A percentile compares a stretch with the other conserved stretches of the same genome.
These are phyloP conservation scores for Talpa occidentalis DNA, from an alignment of 2,113 vertebrate species.

Conservation along the genomic window DNA sequence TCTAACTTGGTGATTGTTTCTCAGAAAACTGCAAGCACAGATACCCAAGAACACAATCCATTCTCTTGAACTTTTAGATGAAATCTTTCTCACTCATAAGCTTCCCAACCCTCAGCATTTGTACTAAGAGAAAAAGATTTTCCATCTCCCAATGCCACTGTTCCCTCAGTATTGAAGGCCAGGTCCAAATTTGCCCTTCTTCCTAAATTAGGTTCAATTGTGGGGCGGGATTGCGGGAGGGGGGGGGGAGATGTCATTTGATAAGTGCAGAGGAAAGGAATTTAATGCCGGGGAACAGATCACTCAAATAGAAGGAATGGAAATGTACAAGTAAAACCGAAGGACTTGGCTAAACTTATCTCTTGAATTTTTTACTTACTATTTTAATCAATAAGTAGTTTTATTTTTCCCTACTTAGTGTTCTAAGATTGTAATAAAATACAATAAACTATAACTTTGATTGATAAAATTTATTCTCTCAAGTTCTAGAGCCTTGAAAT, in stretches of 20 bases:
- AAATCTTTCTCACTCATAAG: not conserved
- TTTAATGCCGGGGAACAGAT: not conserved
- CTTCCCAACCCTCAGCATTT: not conserved
- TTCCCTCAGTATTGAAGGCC: not conserved
- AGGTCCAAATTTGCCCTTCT: not conserved
- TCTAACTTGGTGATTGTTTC: not conserved
- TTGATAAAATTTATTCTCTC: not conserved
- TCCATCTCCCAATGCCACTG: not conserved
- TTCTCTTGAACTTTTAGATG: not conserved
- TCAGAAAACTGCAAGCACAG: not conserved
- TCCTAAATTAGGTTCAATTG: not conserved
- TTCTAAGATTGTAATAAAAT: not conserved
- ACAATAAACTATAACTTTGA: not conserved
- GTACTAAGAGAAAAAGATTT: not conserved
- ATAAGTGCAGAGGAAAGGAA: not conserved
- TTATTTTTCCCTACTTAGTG: slow-evolving; percentile 9
- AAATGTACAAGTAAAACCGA: not conserved
- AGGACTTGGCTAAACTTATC: not conserved
- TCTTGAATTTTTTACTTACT: slow-evolving; percentile 47
- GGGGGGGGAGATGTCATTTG: not conserved
- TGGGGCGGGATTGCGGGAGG: too few relatives aligned
- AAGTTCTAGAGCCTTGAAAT: not conserved
- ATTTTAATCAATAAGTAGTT: slow-evolving; percentile 57
- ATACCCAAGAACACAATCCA: not conserved
- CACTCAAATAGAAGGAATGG: not conserved